Base-by-base conservation (phyloP, 2,113 vertebrate species). In the Leptodactylus fuscus region DNA sequence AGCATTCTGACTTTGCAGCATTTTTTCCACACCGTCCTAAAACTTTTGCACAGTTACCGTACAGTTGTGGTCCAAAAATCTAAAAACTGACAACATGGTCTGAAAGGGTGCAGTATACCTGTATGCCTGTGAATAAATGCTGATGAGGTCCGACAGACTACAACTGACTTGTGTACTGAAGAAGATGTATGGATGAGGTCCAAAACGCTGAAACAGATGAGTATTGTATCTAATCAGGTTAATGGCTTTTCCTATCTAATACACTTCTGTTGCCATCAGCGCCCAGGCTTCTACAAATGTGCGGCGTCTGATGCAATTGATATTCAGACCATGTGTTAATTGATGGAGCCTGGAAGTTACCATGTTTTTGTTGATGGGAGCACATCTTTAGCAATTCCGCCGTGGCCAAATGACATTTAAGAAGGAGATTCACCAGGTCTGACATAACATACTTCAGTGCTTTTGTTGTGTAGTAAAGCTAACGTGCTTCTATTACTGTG, bases 401-500 rank as follows among this genome's bases (percentile, higher is more conserved):
- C 38, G 6, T 27, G 34, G 34, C 77, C 53, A 62, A 60, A 38
- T 62, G 53, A 80, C 77, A 80, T 80, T 80, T 80, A 41, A 27
- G 53, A 60, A 41, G 55, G 77, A 80, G 20, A 60, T 41, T 62
- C n/a, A 80, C 38, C 38, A 44, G 27, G 15, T 34, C 46, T 29
- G 74, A 32, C 27, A 51, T 48, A 69, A 76, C 53, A 62, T 27
- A 62, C 36, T 44, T 58, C 53, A 60, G n/a, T 44, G 77, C 53
- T 62, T 60, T 41, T 80, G 53, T 44, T 60, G 77, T 41, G 58
- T 62, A 44, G 77, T 41, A 76, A 80, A 60, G 27, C 20, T 80
- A 60, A 80, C 16, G 77, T 62, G 34, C 58, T 80, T 80, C 53
- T 62, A 80, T 80, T 80, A 60, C 53, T 80, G 77, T 80, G 77